phyloP scores from a whole-genome alignment of 2,113 vertebrate species.

The Emydocephalus ijimae region DNA sequence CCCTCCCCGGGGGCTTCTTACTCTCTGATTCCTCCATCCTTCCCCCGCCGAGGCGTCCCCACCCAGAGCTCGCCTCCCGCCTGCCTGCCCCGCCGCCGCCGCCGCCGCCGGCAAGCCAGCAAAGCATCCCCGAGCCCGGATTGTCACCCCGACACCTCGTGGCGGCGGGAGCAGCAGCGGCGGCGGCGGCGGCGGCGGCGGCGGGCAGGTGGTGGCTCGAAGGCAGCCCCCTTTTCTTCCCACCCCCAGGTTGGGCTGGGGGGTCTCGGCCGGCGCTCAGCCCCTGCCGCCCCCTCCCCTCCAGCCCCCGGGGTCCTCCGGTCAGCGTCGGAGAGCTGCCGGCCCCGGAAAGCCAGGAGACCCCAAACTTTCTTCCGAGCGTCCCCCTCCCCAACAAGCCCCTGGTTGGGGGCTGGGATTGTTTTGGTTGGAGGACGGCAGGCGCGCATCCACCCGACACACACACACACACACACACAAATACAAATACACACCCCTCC shows the following conservation, averaged over 20 bases:
- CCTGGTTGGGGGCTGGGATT: not conserved
- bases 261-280: not conserved
- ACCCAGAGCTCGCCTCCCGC: not conserved
- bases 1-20: not conserved
- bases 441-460: not conserved
- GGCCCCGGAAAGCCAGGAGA: not conserved
- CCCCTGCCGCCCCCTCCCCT: too few relatives aligned
- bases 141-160: not conserved
- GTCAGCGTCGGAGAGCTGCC: not conserved
- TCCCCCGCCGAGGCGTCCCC: not conserved
- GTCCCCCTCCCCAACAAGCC: not conserved
- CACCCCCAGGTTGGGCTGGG: not conserved
- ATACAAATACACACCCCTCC: not conserved
- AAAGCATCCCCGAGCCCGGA: not conserved
- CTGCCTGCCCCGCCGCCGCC: not conserved
- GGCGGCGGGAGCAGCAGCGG: not conserved
- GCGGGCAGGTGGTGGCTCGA: not conserved
- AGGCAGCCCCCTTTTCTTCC: not conserved
- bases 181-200: too few relatives aligned
- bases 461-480: not conserved
- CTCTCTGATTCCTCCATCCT: not conserved
- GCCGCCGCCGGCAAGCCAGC: constrained; percentile 3
- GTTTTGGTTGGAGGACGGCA: not conserved
- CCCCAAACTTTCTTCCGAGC: not conserved
- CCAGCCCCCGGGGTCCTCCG: not conserved